Evolutionary conservation across 2,113 vertebrate genomes (phyloP), one percentile per base, ranked within the genome.

Genomic region (Labeo catla): DNA sequence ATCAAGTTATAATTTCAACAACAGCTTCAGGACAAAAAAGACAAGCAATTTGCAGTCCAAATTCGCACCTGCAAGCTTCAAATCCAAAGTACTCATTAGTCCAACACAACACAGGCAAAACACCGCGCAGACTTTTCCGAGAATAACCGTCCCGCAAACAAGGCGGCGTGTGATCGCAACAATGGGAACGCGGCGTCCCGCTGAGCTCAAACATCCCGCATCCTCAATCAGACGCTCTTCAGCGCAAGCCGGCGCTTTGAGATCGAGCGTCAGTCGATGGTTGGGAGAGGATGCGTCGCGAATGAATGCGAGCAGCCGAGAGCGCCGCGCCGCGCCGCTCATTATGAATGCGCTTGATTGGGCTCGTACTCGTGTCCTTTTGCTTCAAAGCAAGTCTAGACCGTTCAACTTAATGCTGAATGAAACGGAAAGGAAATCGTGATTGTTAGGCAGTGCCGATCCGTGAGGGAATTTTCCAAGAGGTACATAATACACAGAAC

Each of bases 261-360:
- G 34, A 19, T 23, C 23, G 21, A 23, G 9, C 47, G 79, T 86
- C 84, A 88, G 84, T 86, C 81, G 80, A 84, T 88, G 61, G 54
- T 43, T 81, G 65, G 4, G 21, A n/a, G 72, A 83, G 78, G 65
- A 54, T 36, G 23, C 70, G 8, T 70, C 36, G 49, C 34, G 13
- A n/a, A 47, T 77, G 65, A 82, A 82, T 23, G 73, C 28, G 28
- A 28, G 28, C 28, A 28, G 28, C 28, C 15, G 28, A 73, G 79
- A 65, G 78, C 49, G 7, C 16, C 19, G 1, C 49, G 7, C 16
- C 19, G 1, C 6, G 6, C n/a, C 6, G 6, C 12, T 76, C 73
- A 76, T 76, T 76, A 76, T 77, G 19, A 43, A 45, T 45, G 54
- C 77, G 1, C 50, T 12, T 78, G 34, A 78, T 54, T 36, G 50